phyloP scores from a whole-genome alignment of 2,888 invertebrate species.

The Lasioglossum zephyrum region DNA sequence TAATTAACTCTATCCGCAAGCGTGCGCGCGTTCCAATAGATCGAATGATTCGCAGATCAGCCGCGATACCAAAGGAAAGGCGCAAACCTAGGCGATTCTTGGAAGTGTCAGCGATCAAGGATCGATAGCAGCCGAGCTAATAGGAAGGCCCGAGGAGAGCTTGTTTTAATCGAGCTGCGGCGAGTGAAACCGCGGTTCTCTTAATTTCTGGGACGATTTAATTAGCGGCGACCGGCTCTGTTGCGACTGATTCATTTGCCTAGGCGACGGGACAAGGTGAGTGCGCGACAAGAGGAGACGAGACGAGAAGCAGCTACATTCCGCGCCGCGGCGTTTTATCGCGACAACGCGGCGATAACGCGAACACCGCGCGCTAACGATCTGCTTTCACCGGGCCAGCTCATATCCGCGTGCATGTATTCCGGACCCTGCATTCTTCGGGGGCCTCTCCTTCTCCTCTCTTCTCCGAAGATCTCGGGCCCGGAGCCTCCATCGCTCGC shows the following conservation, averaged over 20 bases:
- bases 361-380: slow-evolving; percentile 25
- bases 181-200: background rate
- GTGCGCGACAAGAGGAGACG: background rate
- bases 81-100: slow-evolving; percentile 13
- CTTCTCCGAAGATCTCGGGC: slow-evolving; percentile 44
- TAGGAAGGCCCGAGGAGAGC: slow-evolving; percentile 56
- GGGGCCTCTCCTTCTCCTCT: slow-evolving; percentile 43
- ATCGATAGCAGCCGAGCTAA: slow-evolving; percentile 41
- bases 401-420: slow-evolving; percentile 39
- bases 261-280: background rate
- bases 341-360: slow-evolving; percentile 34
- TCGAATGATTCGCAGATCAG: slow-evolving; percentile 3
- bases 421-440: slow-evolving; percentile 50
- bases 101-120: slow-evolving; percentile 39
- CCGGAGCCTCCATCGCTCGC: slow-evolving; percentile 50
- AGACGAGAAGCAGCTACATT: slow-evolving; percentile 4
- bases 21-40: slow-evolving; percentile 5
- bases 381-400: slow-evolving; percentile 34
- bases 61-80: background rate
- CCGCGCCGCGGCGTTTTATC: slow-evolving; percentile 18
- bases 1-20: slow-evolving; percentile 37
- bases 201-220: slow-evolving; percentile 44
- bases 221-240: slow-evolving; percentile 22
- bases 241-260: slow-evolving; percentile 38
- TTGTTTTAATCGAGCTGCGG: slow-evolving; percentile 52